Percentiles rank a stretch among this genome's conserved stretches.
These are phyloP conservation scores for Typhlichthys eigenmanni DNA, from an alignment of 2,797 vertebrate species.

Conservation along the genomic window DNA sequence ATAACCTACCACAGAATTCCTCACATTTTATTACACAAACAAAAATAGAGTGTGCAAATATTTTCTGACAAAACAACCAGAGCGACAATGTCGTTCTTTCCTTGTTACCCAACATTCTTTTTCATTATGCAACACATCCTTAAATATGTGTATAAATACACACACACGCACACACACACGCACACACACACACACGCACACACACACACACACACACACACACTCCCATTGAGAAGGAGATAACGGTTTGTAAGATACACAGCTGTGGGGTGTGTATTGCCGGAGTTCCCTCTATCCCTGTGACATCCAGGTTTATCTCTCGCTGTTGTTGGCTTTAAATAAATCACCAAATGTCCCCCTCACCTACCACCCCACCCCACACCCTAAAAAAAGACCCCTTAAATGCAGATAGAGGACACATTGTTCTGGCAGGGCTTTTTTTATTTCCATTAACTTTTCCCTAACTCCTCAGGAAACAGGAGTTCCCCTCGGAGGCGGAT, in stretches of 20 bases:
- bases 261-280: conserved; percentile 47
- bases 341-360: conserved; percentile 56
- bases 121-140: not conserved
- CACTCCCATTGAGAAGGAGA: conserved; percentile 45
- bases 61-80: conserved; percentile 46
- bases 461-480: conserved; percentile 71
- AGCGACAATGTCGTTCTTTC: conserved; percentile 19
- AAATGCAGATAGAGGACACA: conserved; percentile 58
- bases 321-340: conserved; percentile 63
- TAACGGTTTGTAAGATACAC: conserved; percentile 67
- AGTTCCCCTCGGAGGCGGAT: conserved; percentile 51
- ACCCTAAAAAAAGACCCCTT: conserved; percentile 25
- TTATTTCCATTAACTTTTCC: conserved; percentile 52
- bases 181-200: conserved; percentile 14
- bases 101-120: conserved; percentile 12
- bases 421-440: conserved; percentile 57
- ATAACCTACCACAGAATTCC: conserved; percentile 50
- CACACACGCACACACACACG: conserved; percentile 21
- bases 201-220: not conserved
- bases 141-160: not conserved
- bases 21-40: conserved; percentile 62
- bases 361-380: conserved; percentile 28
- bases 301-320: conserved; percentile 66
- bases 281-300: conserved; percentile 56
- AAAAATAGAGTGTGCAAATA: conserved; percentile 53